These are phyloP conservation scores for Unio pictorum DNA, from an alignment of 2,888 invertebrate species.

Conservation along the genomic window DNA sequence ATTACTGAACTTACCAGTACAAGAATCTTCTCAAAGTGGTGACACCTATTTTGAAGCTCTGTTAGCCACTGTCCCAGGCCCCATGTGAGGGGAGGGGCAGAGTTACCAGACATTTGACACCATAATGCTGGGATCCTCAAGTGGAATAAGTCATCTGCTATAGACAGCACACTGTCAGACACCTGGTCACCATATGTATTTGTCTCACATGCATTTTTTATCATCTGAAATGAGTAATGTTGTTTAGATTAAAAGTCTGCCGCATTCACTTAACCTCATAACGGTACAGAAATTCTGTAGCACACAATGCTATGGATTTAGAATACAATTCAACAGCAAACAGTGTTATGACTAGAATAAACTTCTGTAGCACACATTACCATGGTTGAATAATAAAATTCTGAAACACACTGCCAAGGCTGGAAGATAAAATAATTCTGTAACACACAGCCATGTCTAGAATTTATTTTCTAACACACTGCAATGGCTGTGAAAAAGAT, in stretches of 20 bases:
- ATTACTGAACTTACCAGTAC: conserved; percentile 45
- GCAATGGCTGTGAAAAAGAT: no score
- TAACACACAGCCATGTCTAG: no score
- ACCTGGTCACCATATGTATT: conserved; percentile 63
- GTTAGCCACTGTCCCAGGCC: conserved; percentile 65
- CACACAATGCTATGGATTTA: no score
- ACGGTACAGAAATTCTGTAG: no score
- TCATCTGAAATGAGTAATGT: conserved; percentile 44
- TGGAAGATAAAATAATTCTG: no score
- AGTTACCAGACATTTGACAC: conserved; percentile 64
- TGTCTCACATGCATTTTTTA: conserved; percentile 66
- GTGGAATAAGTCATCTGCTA: conserved; percentile 67
- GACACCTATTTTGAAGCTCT: conserved; percentile 64
- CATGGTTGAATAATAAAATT: no score
- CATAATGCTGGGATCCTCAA: conserved; percentile 67
- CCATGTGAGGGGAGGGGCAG: conserved; percentile 66
- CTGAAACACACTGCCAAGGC: no score
- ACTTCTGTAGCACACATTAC: no score
- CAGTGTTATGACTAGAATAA: no score
- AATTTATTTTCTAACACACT: no score
- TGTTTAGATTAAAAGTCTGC: neutral
- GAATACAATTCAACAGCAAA: no score
- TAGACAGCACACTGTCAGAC: conserved; percentile 58
- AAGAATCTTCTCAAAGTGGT: conserved; percentile 69
- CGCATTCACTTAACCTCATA: no score